phyloP scores from a whole-genome alignment of 2,888 invertebrate genomes.

The Tryphoninae sp. region DNA sequence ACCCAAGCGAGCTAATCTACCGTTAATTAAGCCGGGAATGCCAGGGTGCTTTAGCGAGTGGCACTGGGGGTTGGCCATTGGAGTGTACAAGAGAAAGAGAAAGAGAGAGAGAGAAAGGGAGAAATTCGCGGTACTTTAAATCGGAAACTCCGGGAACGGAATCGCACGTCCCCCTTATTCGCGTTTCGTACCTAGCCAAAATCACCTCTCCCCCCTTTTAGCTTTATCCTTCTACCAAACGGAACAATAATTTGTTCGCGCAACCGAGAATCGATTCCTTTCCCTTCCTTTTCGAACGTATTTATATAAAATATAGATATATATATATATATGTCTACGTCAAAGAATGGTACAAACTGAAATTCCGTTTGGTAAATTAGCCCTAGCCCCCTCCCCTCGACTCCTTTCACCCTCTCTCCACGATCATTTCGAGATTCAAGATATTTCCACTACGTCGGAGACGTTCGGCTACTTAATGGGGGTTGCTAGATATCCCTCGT shows the following conservation, averaged over 20 bases:
- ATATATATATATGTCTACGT: not conserved
- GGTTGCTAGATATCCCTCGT: not conserved
- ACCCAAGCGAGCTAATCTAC: constrained; percentile 73
- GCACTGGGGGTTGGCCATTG: constrained; percentile 36
- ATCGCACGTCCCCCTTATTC: constrained; percentile 37
- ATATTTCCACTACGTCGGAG: not conserved
- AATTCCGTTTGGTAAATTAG: constrained; percentile 46
- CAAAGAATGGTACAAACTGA: constrained; percentile 29
- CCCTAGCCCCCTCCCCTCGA: not conserved
- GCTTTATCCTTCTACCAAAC: not conserved
- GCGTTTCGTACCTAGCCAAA: constrained; percentile 38
- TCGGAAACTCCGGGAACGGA: constrained; percentile 47
- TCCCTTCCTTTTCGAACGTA: constrained; percentile 12
- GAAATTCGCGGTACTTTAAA: constrained; percentile 51
- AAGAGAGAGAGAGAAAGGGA: constrained; percentile 26
- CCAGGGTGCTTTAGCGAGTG: constrained; percentile 51
- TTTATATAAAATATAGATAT: not conserved
- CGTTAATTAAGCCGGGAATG: constrained; percentile 73
- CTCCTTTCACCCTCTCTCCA: too few species aligned
- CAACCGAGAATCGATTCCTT: constrained; percentile 46
- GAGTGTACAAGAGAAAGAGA: constrained; percentile 30
- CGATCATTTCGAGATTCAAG: constrained; percentile 7
- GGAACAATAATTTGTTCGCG: constrained; percentile 53
- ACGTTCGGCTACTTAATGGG: constrained; percentile 17
- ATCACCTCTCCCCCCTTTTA: not conserved